These are phyloP conservation scores for Parus major DNA, from an alignment of 2,113 vertebrate genomes.

Conservation along the genomic window DNA sequence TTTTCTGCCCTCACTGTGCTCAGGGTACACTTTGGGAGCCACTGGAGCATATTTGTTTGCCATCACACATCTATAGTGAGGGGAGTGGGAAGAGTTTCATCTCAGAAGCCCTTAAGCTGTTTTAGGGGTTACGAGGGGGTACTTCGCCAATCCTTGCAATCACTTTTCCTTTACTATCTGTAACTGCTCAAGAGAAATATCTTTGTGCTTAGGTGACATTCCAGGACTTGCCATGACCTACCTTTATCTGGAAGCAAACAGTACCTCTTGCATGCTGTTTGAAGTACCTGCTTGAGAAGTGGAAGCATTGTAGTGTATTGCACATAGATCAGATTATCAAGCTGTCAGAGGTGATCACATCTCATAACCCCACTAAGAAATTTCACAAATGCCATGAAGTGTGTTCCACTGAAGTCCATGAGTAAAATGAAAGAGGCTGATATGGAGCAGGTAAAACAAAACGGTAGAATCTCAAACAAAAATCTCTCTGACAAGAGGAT, in stretches of 20 bases:
- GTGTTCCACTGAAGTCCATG: accelerated
- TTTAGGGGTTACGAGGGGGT: not conserved
- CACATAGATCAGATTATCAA: not conserved
- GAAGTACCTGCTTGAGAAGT: not conserved
- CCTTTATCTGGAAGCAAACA: constrained; percentile 33
- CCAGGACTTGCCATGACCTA: not conserved
- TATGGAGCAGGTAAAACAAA: not conserved
- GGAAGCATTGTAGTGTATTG: not conserved
- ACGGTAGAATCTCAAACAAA: not conserved
- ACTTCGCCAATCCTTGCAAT: not conserved
- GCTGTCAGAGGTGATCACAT: not conserved
- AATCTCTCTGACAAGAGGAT: not conserved
- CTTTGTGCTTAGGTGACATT: not conserved
- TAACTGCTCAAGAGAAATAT: not conserved
- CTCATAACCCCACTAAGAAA: not conserved
- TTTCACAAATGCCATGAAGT: not conserved
- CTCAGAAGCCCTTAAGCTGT: not conserved
- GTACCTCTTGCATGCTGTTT: not conserved
- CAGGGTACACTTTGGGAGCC: not conserved
- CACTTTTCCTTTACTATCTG: not conserved
- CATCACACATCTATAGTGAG: not conserved
- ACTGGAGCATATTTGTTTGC: not conserved
- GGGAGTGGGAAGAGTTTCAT: not conserved
- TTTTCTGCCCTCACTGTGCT: not conserved
- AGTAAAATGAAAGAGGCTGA: not conserved